phyloP scores from a whole-genome alignment of 2,797 vertebrate genomes.

The Lepilemur ruficaudatus region DNA sequence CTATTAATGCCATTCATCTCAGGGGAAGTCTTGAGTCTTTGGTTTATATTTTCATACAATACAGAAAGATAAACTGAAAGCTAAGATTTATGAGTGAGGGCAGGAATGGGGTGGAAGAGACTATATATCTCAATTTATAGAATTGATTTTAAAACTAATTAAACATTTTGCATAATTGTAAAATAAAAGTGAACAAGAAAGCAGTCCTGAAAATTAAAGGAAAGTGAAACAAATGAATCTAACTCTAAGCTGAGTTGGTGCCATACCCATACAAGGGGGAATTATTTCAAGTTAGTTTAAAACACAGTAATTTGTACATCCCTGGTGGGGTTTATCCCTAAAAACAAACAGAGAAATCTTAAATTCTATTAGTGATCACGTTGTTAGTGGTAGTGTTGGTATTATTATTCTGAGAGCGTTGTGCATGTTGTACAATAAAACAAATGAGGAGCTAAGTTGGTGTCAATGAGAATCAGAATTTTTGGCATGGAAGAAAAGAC shows the following conservation, averaged over 20 bases:
- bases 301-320: not conserved
- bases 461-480: not conserved
- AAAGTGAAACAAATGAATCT: not conserved
- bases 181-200: slow-evolving; percentile 1
- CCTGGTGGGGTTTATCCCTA: not conserved
- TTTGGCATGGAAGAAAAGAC: not conserved
- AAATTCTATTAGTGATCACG: not conserved
- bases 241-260: slow-evolving; percentile 13
- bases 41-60: not conserved
- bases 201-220: not conserved
- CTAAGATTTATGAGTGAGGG: not conserved
- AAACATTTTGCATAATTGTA: slow-evolving; percentile 37
- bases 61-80: slow-evolving; percentile 10
- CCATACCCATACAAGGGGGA: not conserved
- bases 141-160: not conserved
- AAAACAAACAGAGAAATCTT: not conserved
- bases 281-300: slow-evolving; percentile 13
- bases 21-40: not conserved
- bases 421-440: not conserved
- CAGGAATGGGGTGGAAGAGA: not conserved
- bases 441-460: not conserved
- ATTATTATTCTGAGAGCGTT: not conserved
- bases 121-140: not conserved
- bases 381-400: not conserved
- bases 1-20: not conserved